A percentile compares a stretch with the other conserved stretches of the same genome.
phyloP scores from a whole-genome alignment of 2,888 invertebrate genomes.

The Listrodromus nycthemerus region DNA sequence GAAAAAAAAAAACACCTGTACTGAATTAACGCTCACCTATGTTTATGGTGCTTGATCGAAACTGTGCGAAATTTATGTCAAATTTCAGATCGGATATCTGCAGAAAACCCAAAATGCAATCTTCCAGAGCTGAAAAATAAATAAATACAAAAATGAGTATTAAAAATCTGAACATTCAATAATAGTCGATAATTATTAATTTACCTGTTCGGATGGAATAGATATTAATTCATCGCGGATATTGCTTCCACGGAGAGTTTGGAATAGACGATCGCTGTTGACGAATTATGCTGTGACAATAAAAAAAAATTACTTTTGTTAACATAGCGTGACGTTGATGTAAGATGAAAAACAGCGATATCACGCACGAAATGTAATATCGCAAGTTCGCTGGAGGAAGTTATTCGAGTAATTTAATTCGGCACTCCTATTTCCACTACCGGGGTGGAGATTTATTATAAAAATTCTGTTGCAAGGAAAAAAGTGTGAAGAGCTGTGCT shows the following conservation, averaged over 20 bases:
- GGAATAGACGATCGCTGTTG: neutral
- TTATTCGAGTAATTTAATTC: constrained; percentile 1
- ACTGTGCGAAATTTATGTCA: neutral
- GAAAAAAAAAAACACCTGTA: constrained; percentile 1
- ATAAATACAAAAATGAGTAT: neutral
- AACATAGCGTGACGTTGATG: neutral
- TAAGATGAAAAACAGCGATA: neutral
- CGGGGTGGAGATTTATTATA: too few species aligned
- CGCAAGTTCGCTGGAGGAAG: neutral
- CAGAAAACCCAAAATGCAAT: neutral
- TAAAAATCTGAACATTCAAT: neutral
- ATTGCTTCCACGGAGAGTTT: neutral
- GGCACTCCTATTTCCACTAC: neutral
- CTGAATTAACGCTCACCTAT: neutral
- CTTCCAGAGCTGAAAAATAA: neutral
- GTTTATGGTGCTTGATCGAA: neutral
- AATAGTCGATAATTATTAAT: neutral
- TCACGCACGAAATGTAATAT: neutral
- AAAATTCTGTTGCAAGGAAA: too few species aligned
- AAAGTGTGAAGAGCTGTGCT: too few species aligned
- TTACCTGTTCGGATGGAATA: neutral
- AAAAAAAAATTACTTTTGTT: neutral
- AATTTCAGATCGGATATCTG: neutral
- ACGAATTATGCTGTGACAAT: too few species aligned
- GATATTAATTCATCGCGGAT: neutral